Conservation (phyloP, 2,113 vertebrate genomes). For the Columbina picui region DNA sequence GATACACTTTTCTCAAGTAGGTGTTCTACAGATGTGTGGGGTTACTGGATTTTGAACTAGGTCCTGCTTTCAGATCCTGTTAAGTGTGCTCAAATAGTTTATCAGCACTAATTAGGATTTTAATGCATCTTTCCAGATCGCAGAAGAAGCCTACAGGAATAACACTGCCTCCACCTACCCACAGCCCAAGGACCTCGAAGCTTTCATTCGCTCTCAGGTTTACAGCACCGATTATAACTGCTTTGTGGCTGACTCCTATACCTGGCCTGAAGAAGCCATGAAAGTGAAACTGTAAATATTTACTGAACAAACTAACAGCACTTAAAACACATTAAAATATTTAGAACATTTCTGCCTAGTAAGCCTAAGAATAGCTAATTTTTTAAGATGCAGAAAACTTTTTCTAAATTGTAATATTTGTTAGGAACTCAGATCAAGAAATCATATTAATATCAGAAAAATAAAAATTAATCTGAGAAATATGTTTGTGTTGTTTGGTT, state of each 20-base stretch:
- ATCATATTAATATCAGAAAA: background rate
- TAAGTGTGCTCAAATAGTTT: background rate
- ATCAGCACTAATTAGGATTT: background rate
- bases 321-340: background rate
- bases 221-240: conserved; percentile 88
- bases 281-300: conserved; percentile 83
- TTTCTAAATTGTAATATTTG: conserved; percentile 59
- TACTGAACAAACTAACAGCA: background rate
- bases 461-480: conserved; percentile 39
- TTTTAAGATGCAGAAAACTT: conserved; percentile 60
- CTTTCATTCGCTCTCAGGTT: conserved; percentile 82
- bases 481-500: background rate
- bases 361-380: conserved; percentile 50
- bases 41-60: background rate
- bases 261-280: conserved; percentile 88
- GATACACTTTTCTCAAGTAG: background rate
- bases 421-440: conserved; percentile 16
- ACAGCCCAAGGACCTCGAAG: conserved; percentile 88
- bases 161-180: conserved; percentile 86
- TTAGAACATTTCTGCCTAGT: background rate
- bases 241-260: conserved; percentile 85
- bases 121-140: conserved; percentile 77
- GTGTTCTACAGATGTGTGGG: background rate
- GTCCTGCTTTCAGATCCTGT: background rate
- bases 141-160: conserved; percentile 87